Conservation (phyloP, 2,888 invertebrate genomes). For the Hypercompe scribonia region DNA sequence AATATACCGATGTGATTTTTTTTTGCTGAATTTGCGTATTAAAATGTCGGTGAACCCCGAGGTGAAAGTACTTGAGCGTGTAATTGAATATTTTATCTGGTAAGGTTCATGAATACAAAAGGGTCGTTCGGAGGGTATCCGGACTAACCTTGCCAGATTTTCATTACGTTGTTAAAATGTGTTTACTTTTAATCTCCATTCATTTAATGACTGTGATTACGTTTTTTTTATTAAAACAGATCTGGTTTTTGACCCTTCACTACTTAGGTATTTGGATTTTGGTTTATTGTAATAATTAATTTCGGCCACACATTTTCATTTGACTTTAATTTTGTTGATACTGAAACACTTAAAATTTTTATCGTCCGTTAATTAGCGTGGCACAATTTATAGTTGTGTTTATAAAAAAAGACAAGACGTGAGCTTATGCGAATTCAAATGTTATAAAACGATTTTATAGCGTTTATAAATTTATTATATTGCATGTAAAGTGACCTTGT, state of each 20-base stretch:
- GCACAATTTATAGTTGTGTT: slow-evolving; percentile 30
- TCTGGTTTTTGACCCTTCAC: slow-evolving; percentile 22
- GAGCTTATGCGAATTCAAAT: slow-evolving; percentile 38
- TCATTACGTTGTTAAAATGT: slow-evolving; percentile 36
- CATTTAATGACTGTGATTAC: slow-evolving; percentile 26
- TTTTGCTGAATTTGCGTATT: slow-evolving; percentile 56
- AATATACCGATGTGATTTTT: slow-evolving; percentile 46
- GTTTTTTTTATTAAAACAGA: slow-evolving; percentile 23
- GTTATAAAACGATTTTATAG: slow-evolving; percentile 25
- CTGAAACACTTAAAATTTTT: slow-evolving; percentile 23
- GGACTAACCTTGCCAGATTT: slow-evolving; percentile 35
- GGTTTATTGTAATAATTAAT: slow-evolving; percentile 17
- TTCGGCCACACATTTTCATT: slow-evolving; percentile 17
- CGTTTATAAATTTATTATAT: slow-evolving; percentile 12
- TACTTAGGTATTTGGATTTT: not conserved
- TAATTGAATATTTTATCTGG: slow-evolving; percentile 74
- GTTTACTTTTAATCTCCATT: slow-evolving; percentile 19
- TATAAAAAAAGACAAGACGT: slow-evolving; percentile 12
- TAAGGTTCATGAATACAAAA: slow-evolving; percentile 70
- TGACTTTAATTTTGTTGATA: slow-evolving; percentile 13
- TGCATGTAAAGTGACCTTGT: not conserved
- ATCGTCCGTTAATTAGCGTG: slow-evolving; percentile 25
- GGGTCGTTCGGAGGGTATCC: slow-evolving; percentile 30
- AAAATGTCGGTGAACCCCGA: slow-evolving; percentile 68
- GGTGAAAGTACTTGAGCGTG: slow-evolving; percentile 66